Evolutionary conservation across 2,888 invertebrate genomes (phyloP).

Genomic region (Euplagia quadripunctaria): DNA sequence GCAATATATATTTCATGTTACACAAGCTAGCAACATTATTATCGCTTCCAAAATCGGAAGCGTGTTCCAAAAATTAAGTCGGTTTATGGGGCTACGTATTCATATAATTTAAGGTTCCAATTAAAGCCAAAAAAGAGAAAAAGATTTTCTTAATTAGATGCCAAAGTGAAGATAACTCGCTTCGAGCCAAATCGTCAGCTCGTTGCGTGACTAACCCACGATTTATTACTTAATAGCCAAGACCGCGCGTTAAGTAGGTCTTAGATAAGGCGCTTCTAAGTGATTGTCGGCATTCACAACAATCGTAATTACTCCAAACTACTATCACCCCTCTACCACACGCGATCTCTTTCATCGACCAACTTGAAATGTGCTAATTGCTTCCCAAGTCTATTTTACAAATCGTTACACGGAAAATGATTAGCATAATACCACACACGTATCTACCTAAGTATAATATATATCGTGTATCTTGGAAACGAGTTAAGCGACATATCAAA

Average conservation of each 20-base stretch:
- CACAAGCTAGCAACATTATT: conserved; percentile 40
- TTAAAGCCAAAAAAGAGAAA: conserved; percentile 54
- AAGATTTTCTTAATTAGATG: conserved; percentile 81
- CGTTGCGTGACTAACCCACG: conserved; percentile 81
- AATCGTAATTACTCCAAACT: conserved; percentile 87
- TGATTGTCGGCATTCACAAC: conserved; percentile 87
- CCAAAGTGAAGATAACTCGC: conserved; percentile 80
- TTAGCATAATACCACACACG: conserved; percentile 4
- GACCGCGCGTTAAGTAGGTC: conserved; percentile 84
- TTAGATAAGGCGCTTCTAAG: conserved; percentile 86
- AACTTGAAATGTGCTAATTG: conserved; percentile 81
- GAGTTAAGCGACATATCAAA: background rate
- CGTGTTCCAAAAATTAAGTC: conserved; percentile 47
- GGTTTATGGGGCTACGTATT: conserved; percentile 56
- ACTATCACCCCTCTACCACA: conserved; percentile 79
- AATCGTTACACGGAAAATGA: conserved; percentile 49
- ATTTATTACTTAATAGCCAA: conserved; percentile 87
- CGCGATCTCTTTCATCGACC: conserved; percentile 82
- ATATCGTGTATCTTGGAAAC: background rate
- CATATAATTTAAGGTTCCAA: conserved; percentile 61
- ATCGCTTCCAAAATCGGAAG: conserved; percentile 37
- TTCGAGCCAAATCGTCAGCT: conserved; percentile 80
- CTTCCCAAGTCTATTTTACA: conserved; percentile 65
- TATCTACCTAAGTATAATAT: background rate
- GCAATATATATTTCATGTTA: conserved; percentile 39